Conservation (phyloP, 1,140 invertebrate genomes). For the honey bee (Apis mellifera) region DNA sequence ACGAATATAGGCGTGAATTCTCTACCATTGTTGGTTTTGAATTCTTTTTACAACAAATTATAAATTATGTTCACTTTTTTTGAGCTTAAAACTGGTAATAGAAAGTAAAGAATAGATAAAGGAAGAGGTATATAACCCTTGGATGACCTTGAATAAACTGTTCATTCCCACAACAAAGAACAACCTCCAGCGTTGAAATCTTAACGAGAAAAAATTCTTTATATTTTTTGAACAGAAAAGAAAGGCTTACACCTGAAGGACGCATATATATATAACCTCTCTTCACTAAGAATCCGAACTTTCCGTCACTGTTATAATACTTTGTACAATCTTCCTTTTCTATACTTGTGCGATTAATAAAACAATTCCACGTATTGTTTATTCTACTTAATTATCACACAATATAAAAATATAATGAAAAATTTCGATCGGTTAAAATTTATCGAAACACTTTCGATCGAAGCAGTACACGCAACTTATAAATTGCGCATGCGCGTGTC, state of each 20-base stretch:
- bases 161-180: background rate
- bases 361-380: too few relatives aligned
- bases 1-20: too few relatives aligned
- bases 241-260: background rate
- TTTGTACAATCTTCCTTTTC: too few relatives aligned
- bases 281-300: too few relatives aligned
- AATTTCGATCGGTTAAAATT: background rate
- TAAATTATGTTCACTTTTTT: background rate
- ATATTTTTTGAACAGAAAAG: background rate
- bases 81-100: background rate
- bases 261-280: background rate
- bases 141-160: background rate
- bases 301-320: too few relatives aligned
- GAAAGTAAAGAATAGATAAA: background rate
- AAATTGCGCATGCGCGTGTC: background rate
- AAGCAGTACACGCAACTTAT: accelerated
- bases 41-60: background rate
- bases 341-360: too few relatives aligned
- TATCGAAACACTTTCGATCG: background rate
- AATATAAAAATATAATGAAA: background rate
- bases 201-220: background rate
- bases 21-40: too few relatives aligned
- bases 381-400: too few relatives aligned
- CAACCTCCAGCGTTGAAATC: background rate
- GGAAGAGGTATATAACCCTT: background rate